Percentiles rank a stretch among this genome's conserved stretches.
Evolutionary conservation across 1,140 invertebrate species (phyloP).

Genomic region (Lepidurus packardi): DNA sequence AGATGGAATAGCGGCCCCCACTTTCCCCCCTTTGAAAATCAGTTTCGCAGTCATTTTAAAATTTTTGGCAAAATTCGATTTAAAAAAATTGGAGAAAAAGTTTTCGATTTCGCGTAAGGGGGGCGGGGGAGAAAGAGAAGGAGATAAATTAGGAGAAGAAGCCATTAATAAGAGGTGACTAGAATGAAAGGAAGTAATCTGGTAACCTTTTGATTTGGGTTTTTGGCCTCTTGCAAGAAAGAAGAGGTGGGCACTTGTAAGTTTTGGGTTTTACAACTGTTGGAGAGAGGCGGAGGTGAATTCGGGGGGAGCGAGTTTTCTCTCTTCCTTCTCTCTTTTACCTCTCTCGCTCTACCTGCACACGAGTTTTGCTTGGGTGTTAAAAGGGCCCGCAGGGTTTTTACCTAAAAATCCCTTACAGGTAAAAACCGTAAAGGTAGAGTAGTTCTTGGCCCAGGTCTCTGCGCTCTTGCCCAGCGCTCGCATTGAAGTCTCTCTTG

Average conservation of each 20-base stretch:
- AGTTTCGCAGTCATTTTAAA: not conserved
- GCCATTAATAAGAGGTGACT: not conserved
- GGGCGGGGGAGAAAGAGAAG: not conserved
- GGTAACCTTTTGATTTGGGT: not conserved
- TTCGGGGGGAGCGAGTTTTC: not conserved
- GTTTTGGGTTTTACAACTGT: too few species aligned
- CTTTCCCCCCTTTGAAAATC: not conserved
- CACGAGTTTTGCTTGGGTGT: constrained; percentile 1
- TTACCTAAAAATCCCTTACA: constrained; percentile 2
- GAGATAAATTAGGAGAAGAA: constrained; percentile 11
- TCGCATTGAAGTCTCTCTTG: too few species aligned
- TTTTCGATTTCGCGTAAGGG: not conserved
- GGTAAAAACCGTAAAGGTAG: constrained; percentile 5
- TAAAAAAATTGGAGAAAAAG: not conserved
- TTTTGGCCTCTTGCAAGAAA: not conserved
- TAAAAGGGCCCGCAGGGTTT: not conserved
- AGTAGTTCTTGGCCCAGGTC: not conserved
- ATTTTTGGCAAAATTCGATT: not conserved
- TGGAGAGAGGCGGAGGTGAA: not conserved
- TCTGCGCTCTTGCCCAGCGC: not conserved
- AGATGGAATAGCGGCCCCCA: not conserved
- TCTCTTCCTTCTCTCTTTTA: not conserved
- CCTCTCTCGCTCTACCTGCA: not conserved
- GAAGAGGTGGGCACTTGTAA: too few species aligned
- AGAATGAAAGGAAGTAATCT: constrained; percentile 7